These are phyloP conservation scores for Lepilemur septentrionalis DNA, from an alignment of 2,797 vertebrate genomes.

Conservation along the genomic window DNA sequence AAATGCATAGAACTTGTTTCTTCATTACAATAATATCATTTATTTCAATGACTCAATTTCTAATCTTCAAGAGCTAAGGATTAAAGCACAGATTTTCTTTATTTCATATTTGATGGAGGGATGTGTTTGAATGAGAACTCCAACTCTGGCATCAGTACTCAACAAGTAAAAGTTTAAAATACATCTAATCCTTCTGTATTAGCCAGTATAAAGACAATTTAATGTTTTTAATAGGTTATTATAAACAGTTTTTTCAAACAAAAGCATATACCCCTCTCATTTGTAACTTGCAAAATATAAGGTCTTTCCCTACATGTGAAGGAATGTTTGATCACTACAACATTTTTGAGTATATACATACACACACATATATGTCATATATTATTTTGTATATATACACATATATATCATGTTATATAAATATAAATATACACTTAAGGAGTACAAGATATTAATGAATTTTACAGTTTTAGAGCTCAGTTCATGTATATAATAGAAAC, in stretches of 20 bases:
- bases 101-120: neutral
- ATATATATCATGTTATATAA: neutral
- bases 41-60: neutral
- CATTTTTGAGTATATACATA: neutral
- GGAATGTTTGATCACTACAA: neutral
- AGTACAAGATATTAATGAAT: neutral
- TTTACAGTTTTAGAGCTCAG: neutral
- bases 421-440: neutral
- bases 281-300: neutral
- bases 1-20: neutral
- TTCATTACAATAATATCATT: neutral
- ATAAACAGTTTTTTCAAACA: neutral
- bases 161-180: neutral
- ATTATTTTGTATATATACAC: neutral
- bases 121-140: neutral
- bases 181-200: neutral
- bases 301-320: neutral
- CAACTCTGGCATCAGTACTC: neutral
- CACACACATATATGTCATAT: neutral
- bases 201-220: neutral
- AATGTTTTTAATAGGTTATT: neutral
- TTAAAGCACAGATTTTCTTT: neutral
- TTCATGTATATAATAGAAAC: neutral
- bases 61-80: neutral
- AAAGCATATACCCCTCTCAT: neutral